phyloP scores from a whole-genome alignment of 2,797 vertebrate genomes.

The Prunella strophiata region DNA sequence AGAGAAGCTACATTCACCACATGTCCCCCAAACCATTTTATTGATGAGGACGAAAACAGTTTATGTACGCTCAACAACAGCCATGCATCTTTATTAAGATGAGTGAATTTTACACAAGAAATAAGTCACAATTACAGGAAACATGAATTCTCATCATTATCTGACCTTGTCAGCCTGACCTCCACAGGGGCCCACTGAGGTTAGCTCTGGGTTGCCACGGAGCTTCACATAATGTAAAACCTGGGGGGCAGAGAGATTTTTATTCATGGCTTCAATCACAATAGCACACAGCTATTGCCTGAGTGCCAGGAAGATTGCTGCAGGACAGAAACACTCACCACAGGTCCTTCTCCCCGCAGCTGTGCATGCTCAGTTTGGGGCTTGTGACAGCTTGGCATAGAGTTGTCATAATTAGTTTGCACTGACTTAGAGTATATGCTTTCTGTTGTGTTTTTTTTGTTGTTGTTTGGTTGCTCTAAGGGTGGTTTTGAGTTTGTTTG shows the following conservation, averaged over 20 bases:
- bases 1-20: not conserved
- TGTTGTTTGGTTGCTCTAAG: not conserved
- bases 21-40: not conserved
- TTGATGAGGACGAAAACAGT: conserved; percentile 16
- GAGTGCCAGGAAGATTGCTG: not conserved
- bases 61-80: not conserved
- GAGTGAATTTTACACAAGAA: conserved; percentile 24
- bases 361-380: not conserved
- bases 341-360: not conserved
- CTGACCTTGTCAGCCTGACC: not conserved
- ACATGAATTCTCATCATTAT: conserved; percentile 12
- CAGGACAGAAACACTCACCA: not conserved
- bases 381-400: not conserved
- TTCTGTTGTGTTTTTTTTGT: not conserved
- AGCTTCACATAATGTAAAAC: not conserved
- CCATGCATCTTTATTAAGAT: not conserved
- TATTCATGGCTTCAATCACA: not conserved
- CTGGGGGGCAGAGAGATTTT: not conserved
- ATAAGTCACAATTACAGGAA: conserved; percentile 43
- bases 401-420: not conserved
- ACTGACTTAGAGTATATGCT: not conserved
- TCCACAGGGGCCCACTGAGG: not conserved
- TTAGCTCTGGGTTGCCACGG: not conserved
- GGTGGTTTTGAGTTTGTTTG: not conserved
- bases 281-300: not conserved